These are phyloP conservation scores for Fistularia tabacaria DNA, from an alignment of 2,797 vertebrate species.

Conservation along the genomic window DNA sequence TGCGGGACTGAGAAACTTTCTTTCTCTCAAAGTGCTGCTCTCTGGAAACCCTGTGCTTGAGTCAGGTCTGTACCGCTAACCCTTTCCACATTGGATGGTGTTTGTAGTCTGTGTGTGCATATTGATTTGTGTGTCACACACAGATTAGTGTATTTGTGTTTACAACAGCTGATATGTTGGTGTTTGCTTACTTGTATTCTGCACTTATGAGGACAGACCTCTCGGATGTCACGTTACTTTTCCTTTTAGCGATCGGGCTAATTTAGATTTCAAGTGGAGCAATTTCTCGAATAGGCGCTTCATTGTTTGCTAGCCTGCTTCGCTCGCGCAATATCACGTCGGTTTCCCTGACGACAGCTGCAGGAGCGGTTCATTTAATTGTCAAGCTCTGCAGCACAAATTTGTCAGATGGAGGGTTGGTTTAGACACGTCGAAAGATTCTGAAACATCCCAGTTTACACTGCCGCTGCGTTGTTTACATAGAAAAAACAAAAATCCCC, in stretches of 20 bases:
- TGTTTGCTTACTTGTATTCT: conserved; percentile 57
- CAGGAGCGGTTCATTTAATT: no score
- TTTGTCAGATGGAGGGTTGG: no score
- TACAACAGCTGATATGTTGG: conserved; percentile 34
- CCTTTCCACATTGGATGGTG: conserved; percentile 44
- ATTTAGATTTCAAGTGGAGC: no score
- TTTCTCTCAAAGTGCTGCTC: conserved; percentile 79
- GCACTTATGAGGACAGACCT: conserved; percentile 41
- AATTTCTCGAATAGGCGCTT: no score
- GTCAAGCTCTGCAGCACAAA: no score
- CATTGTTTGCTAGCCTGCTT: no score
- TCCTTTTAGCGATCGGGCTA: neutral
- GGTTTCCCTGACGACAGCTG: no score
- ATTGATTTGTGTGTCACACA: conserved; percentile 40
- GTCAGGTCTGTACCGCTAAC: conserved; percentile 81
- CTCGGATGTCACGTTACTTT: neutral
- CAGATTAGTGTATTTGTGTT: conserved; percentile 45
- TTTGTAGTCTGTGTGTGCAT: conserved; percentile 52
- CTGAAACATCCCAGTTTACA: no score
- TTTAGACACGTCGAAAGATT: no score
- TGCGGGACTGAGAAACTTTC: conserved; percentile 73
- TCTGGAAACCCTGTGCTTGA: conserved; percentile 79
- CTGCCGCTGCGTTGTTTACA: no score
- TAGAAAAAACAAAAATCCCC: no score
- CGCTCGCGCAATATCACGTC: no score